Evolutionary conservation across 2,888 invertebrate genomes (phyloP).

Genomic region (Cephus pygmeus): DNA sequence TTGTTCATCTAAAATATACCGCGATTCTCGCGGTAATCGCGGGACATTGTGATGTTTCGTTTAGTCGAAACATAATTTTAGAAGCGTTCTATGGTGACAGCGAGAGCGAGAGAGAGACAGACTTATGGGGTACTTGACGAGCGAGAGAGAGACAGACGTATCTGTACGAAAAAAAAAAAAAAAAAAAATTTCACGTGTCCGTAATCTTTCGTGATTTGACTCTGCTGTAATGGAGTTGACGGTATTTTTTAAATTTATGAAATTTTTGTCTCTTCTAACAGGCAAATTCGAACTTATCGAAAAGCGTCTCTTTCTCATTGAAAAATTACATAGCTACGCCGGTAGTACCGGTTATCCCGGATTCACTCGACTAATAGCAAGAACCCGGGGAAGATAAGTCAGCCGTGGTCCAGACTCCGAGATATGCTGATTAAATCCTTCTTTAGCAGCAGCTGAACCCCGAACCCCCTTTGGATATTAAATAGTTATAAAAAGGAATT

Average conservation of each 20-base stretch:
- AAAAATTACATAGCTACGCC: not conserved
- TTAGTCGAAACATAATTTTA: too few relatives aligned
- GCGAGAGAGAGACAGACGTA: not conserved
- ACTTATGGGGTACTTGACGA: not conserved
- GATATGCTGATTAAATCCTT: slow-evolving; percentile 44
- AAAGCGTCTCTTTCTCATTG: not conserved
- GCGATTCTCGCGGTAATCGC: too few relatives aligned
- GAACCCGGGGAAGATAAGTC: slow-evolving; percentile 25
- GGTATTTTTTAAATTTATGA: not conserved
- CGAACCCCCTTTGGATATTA: slow-evolving; percentile 26
- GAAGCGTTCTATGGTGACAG: not conserved
- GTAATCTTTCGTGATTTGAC: not conserved
- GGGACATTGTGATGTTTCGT: too few relatives aligned
- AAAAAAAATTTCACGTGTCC: not conserved
- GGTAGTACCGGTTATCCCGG: not conserved
- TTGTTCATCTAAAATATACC: too few relatives aligned
- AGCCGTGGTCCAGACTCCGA: slow-evolving; percentile 24
- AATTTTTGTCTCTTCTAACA: not conserved
- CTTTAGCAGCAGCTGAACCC: slow-evolving; percentile 5
- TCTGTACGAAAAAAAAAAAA: not conserved
- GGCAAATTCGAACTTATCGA: not conserved
- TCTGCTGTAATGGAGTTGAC: not conserved
- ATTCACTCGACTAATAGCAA: slow-evolving; percentile 9
- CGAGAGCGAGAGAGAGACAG: not conserved
- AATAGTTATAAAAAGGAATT: slow-evolving; percentile 28